A percentile compares a stretch with the other conserved stretches of the same genome.
Evolutionary conservation across 1,140 invertebrate species (phyloP).

Genomic region (Pogonomyrmex barbatus): DNA sequence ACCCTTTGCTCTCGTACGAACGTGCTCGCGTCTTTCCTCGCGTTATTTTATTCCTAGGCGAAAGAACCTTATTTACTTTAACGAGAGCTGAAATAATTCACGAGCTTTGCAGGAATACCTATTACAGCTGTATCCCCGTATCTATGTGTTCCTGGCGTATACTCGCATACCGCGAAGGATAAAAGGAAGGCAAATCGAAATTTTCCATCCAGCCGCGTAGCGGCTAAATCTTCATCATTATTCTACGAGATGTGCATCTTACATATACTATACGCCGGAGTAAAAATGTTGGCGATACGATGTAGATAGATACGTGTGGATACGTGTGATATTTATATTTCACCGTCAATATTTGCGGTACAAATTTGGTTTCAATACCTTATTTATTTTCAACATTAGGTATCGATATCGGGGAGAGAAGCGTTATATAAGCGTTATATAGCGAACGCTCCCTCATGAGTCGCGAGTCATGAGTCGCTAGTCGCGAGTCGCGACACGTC

Average conservation of each 20-base stretch:
- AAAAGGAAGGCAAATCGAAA: slow-evolving; percentile 49
- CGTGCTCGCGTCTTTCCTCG: slow-evolving; percentile 51
- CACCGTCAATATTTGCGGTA: background rate
- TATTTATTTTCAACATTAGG: slow-evolving; percentile 18
- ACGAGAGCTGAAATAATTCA: slow-evolving; percentile 71
- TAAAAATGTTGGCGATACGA: slow-evolving; percentile 3
- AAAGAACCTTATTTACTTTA: slow-evolving; percentile 71
- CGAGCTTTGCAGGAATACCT: slow-evolving; percentile 35
- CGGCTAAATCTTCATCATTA: slow-evolving; percentile 33
- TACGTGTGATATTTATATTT: background rate
- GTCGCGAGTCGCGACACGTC: background rate
- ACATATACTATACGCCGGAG: background rate
- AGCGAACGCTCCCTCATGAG: background rate
- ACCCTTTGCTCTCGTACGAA: slow-evolving; percentile 42
- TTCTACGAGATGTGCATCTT: slow-evolving; percentile 1
- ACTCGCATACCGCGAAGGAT: slow-evolving; percentile 11
- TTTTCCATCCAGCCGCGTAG: background rate
- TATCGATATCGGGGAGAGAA: background rate
- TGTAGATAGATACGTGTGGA: background rate
- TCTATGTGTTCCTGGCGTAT: slow-evolving; percentile 32
- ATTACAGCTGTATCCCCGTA: slow-evolving; percentile 18
- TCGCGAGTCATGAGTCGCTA: too few relatives aligned
- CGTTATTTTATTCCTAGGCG: slow-evolving; percentile 41
- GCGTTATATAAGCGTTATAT: background rate
- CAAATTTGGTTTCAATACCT: background rate